Base-by-base conservation (phyloP, 2,797 vertebrate species). In the Rachycentron canadum region DNA sequence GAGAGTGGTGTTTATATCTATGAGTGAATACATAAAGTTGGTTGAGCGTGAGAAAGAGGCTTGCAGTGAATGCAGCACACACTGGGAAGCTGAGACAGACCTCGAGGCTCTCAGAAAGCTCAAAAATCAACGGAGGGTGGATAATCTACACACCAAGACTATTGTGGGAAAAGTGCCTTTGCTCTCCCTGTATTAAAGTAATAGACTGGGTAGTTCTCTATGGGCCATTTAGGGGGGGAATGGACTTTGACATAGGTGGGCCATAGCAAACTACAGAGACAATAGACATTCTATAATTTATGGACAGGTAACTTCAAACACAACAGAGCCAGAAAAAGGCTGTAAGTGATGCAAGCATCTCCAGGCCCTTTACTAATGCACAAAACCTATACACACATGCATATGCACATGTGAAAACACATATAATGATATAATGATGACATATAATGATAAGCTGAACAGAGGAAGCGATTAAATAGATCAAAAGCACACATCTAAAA, bases 101-200 rank as follows among this genome's bases (percentile, higher is more conserved):
- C 91, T 90, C 68, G 0, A 86, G 84, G 83, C 83, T 87, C 81
- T 71, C 78, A 23, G 69, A 88, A 90, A 89, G 88, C 88, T 92
- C 88, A 84, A 81, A 86, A 92, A 88, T 86, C 91, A 91, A 83
- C 86, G 1, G 82, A 92, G 90, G 88, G 88, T 91, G 86, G 91
- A 91, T 92, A 92, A 92, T 92, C 90, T 89, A 89, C 89, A 90
- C 88, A 86, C 87, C 81, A 56, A 86, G 89, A 90, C 89, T 78
- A 90, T 90, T 91, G 90, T 92, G 90, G 89, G 86, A 88, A 91
- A 93, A 90, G 86, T 87, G 87, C 82, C 68, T 86, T 70, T 73
- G 82, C 84, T 84, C 86, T 82, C 70, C 9, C 77, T 79, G 87
- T 77, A 72, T 89, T 85, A 83, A 77, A 88, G 88, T 83, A 84